phyloP scores from a whole-genome alignment of 1,140 invertebrate species.

The Drosophila busckii region DNA sequence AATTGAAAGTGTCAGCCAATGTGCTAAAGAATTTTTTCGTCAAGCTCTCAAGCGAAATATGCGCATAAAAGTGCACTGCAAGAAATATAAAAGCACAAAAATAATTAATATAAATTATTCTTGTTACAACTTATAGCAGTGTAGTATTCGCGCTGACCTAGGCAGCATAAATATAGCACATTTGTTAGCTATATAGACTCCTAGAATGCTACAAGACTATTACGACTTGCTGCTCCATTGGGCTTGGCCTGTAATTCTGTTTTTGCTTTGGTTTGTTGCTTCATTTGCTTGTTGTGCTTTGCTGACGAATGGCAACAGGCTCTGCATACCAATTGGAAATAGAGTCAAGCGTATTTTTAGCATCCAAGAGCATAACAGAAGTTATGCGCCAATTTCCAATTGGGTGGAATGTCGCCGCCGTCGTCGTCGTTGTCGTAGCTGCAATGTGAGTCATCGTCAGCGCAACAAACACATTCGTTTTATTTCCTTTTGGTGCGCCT shows the following conservation, averaged over 20 bases:
- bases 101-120: too few species aligned
- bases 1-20: slow-evolving; percentile 38
- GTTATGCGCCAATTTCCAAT: slow-evolving; percentile 29
- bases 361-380: neutral
- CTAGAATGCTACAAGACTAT: slow-evolving; percentile 17
- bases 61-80: neutral
- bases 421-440: too few species aligned
- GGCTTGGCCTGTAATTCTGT: slow-evolving; percentile 15
- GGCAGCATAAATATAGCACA: neutral
- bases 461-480: slow-evolving; percentile 34
- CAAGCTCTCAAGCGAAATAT: slow-evolving; percentile 11
- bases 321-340: slow-evolving; percentile 20
- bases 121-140: too few species aligned
- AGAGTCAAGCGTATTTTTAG: neutral
- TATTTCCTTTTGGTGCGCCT: slow-evolving; percentile 21
- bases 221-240: slow-evolving; percentile 37
- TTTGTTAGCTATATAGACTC: slow-evolving; percentile 2
- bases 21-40: slow-evolving; percentile 20
- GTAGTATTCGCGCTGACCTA: slow-evolving; percentile 16
- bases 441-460: slow-evolving; percentile 30
- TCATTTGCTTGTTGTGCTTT: slow-evolving; percentile 23
- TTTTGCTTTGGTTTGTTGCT: slow-evolving; percentile 10
- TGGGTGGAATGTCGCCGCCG: slow-evolving; percentile 16
- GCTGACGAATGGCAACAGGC: slow-evolving; percentile 31
- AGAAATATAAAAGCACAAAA: slow-evolving; percentile 2